Conservation (phyloP, 2,797 vertebrate genomes). For the Protonibea diacanthus region DNA sequence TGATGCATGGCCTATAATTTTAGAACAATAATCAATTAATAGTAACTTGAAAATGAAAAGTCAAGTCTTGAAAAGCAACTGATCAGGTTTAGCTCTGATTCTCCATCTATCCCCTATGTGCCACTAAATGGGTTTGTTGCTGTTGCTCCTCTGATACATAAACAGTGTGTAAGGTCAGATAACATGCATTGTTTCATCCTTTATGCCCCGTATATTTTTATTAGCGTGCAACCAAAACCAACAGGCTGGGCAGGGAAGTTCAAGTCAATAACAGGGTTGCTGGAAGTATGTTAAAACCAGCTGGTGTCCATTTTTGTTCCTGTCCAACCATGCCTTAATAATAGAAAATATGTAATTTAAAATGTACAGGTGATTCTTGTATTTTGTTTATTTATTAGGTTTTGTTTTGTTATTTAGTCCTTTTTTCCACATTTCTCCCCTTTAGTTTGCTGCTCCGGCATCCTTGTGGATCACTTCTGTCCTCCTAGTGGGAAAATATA, state of each 20-base stretch:
- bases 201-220: conserved; percentile 19
- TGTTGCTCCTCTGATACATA: conserved; percentile 2
- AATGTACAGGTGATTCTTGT: conserved; percentile 42
- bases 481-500: conserved; percentile 69
- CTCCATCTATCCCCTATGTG: not conserved
- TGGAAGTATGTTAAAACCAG: conserved; percentile 49
- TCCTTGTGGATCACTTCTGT: conserved; percentile 63
- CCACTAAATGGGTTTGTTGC: conserved; percentile 4
- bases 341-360: conserved; percentile 37
- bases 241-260: conserved; percentile 4
- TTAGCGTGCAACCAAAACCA: conserved; percentile 20
- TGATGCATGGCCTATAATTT: not conserved
- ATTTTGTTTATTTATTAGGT: conserved; percentile 18
- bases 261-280: conserved; percentile 39
- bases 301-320: conserved; percentile 35
- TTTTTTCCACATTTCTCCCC: not conserved
- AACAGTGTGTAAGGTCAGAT: conserved; percentile 39
- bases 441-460: not conserved
- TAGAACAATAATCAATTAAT: not conserved
- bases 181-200: conserved; percentile 9
- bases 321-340: conserved; percentile 18
- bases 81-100: not conserved
- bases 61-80: not conserved
- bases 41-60: not conserved
- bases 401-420: not conserved